Conservation (phyloP, 1,140 invertebrate species). For the Teleopsis dalmanni region DNA sequence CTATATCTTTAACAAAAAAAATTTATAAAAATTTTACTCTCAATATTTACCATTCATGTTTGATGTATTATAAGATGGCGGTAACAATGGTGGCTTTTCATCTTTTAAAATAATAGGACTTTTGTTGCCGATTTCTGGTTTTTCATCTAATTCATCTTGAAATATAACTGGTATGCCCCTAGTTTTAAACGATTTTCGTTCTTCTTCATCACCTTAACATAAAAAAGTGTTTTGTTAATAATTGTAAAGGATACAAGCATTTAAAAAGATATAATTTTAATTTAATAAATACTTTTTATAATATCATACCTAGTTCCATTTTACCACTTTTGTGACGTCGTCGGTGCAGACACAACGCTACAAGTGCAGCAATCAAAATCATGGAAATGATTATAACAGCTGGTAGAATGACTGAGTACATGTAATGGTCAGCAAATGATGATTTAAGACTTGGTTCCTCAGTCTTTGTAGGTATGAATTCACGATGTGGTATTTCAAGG, state of each 20-base stretch:
- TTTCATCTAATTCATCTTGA: conserved; percentile 87
- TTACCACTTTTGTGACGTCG: conserved; percentile 73
- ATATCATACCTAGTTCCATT: conserved; percentile 62
- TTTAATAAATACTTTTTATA: no score
- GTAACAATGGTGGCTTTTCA: conserved; percentile 79
- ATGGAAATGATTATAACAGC: conserved; percentile 83
- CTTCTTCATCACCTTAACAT: conserved; percentile 65
- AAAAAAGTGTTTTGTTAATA: conserved; percentile 4
- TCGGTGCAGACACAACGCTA: conserved; percentile 85
- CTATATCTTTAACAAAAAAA: no score
- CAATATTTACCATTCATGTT: conserved; percentile 39
- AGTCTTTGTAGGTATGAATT: conserved; percentile 25
- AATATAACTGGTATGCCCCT: conserved; percentile 93
- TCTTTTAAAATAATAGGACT: conserved; percentile 87
- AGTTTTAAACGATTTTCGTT: conserved; percentile 72
- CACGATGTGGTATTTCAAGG: conserved; percentile 29
- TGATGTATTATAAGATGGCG: conserved; percentile 49
- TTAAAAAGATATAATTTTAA: no score
- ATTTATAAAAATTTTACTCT: background rate
- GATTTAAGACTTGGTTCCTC: conserved; percentile 50
- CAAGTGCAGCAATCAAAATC: conserved; percentile 75
- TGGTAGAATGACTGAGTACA: conserved; percentile 81
- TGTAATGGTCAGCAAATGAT: conserved; percentile 62
- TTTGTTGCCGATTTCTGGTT: conserved; percentile 78
- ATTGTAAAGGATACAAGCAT: no score